Evolutionary conservation across 2,888 invertebrate species (phyloP).

Genomic region (Eledona agricola): DNA sequence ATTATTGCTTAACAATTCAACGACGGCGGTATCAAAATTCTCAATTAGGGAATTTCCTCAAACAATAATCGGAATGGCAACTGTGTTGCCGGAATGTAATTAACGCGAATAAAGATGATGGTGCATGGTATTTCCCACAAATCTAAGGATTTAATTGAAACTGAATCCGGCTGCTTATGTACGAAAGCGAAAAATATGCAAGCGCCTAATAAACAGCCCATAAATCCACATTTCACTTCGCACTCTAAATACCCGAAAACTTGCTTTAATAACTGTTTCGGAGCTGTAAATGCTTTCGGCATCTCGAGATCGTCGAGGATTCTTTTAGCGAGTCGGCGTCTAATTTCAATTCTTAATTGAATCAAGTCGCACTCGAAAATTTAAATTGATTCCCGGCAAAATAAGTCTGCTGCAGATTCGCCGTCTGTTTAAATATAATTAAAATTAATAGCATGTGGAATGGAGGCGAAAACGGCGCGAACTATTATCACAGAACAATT

Average conservation of each 20-base stretch:
- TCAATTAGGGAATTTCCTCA: conserved; percentile 4
- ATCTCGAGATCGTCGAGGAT: too few species aligned
- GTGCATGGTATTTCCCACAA: conserved; percentile 15
- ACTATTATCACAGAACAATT: conserved; percentile 35
- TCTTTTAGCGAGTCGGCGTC: conserved; percentile 13
- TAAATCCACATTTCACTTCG: conserved; percentile 4
- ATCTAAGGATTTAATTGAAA: too few species aligned
- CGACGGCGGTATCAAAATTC: too few species aligned
- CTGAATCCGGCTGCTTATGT: too few species aligned
- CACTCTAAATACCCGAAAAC: neutral
- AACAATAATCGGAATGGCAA: conserved; percentile 17
- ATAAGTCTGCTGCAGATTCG: conserved; percentile 14
- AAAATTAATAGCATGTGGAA: conserved; percentile 27
- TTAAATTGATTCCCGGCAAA: conserved; percentile 28
- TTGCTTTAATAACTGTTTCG: conserved; percentile 16
- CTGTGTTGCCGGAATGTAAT: conserved; percentile 18
- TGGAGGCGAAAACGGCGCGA: conserved; percentile 12
- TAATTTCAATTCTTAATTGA: conserved; percentile 24
- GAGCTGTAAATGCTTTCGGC: too few species aligned
- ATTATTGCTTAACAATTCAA: too few species aligned
- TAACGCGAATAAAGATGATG: conserved; percentile 24
- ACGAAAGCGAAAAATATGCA: conserved; percentile 17
- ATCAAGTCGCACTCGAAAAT: conserved; percentile 29
- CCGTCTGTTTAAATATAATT: conserved; percentile 28
- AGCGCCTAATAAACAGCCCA: conserved; percentile 5